Evolutionary conservation across 1,140 invertebrate species (phyloP).

Genomic region (Tribolium madens): DNA sequence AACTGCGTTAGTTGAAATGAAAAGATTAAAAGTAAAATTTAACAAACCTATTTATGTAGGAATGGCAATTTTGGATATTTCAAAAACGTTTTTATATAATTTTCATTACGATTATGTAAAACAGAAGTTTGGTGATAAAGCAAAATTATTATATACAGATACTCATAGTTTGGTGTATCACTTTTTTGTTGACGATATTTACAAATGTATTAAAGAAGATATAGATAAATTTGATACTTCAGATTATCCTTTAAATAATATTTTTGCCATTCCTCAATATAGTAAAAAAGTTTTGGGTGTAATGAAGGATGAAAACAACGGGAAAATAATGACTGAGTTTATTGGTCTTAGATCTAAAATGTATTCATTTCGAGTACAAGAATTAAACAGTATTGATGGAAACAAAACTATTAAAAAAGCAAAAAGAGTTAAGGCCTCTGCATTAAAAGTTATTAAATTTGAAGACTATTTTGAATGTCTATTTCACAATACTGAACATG

Average conservation of each 20-base stretch:
- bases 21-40: constrained; percentile 59
- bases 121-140: background rate
- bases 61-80: constrained; percentile 42
- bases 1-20: constrained; percentile 63
- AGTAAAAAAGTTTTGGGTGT: constrained; percentile 68
- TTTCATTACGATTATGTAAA: constrained; percentile 40
- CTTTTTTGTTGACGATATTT: constrained; percentile 19
- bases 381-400: no score
- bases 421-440: no score
- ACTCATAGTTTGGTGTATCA: no score
- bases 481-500: no score
- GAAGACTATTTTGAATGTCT: no score
- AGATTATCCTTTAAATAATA: constrained; percentile 44
- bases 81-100: constrained; percentile 41
- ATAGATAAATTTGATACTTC: background rate
- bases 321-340: constrained; percentile 62
- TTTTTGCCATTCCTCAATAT: constrained; percentile 47
- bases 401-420: no score
- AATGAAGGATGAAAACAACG: constrained; percentile 67
- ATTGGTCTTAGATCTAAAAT: constrained; percentile 64
- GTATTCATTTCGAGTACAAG: constrained; percentile 53
- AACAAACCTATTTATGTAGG: constrained; percentile 61
- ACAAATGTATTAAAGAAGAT: constrained; percentile 1
- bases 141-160: constrained; percentile 1
- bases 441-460: no score